Conservation (phyloP, 2,113 vertebrate species). For the Acanthochromis polyacanthus region DNA sequence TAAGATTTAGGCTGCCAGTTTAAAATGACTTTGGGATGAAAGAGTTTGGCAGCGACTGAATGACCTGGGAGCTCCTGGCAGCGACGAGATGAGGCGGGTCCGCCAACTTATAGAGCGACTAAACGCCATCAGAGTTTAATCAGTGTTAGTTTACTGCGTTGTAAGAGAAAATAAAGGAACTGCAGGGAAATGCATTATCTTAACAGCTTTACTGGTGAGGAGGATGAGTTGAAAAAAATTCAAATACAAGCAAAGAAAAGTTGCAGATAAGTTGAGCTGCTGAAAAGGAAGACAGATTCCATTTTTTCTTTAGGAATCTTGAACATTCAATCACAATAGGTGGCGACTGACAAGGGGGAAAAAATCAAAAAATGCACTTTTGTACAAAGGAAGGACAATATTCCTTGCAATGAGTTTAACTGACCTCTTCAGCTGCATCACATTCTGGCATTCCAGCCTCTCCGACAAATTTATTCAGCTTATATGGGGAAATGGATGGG, state of each 20-base stretch:
- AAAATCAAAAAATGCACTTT: conserved; percentile 41
- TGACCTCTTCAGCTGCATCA: conserved; percentile 58
- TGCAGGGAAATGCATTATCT: no score
- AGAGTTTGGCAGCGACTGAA: conserved; percentile 16
- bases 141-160: background rate
- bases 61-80: conserved; percentile 21
- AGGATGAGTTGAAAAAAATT: no score
- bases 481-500: conserved; percentile 68
- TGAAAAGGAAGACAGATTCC: background rate
- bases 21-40: conserved; percentile 19
- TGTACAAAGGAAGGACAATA: conserved; percentile 29
- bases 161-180: background rate
- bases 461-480: conserved; percentile 64
- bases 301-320: conserved; percentile 19
- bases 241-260: background rate
- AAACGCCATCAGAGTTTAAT: conserved; percentile 22
- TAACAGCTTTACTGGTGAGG: no score
- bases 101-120: conserved; percentile 12
- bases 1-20: conserved; percentile 17
- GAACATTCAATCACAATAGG: conserved; percentile 5
- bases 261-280: background rate
- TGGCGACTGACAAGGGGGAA: background rate
- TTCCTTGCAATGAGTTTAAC: conserved; percentile 50
- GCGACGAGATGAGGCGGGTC: background rate
- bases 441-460: conserved; percentile 37